Percentiles rank a stretch among this genome's conserved stretches.
Evolutionary conservation across 1,140 invertebrate species (phyloP).

Genomic region (Drosophila persimilis): DNA sequence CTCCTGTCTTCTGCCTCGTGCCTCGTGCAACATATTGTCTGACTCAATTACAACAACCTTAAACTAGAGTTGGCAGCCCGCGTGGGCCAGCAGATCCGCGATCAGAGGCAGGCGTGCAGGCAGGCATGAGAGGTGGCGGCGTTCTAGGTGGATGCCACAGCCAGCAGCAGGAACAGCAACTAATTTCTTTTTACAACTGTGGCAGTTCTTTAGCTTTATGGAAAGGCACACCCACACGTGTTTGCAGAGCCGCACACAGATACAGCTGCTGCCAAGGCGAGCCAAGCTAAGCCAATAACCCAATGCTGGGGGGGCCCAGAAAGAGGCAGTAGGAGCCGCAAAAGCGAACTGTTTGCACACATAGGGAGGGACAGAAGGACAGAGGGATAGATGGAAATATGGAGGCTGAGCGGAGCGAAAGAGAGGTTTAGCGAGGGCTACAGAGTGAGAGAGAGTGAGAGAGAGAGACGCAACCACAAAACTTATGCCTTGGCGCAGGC

Average conservation of each 20-base stretch:
- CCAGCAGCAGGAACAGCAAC: slow-evolving; percentile 41
- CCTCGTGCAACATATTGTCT: slow-evolving; percentile 32
- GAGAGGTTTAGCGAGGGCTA: no score
- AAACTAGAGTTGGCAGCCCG: slow-evolving; percentile 6
- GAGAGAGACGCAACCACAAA: slow-evolving; percentile 42
- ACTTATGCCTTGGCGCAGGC: slow-evolving; percentile 64
- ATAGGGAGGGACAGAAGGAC: no score
- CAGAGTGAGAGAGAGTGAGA: not conserved
- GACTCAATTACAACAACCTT: slow-evolving; percentile 26
- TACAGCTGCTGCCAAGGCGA: slow-evolving; percentile 58
- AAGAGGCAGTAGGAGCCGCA: slow-evolving; percentile 23
- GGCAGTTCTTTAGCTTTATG: slow-evolving; percentile 71
- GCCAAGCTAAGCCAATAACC: slow-evolving; percentile 64
- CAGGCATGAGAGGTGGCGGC: slow-evolving; percentile 1
- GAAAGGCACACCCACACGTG: slow-evolving; percentile 36
- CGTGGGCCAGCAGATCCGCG: not conserved
- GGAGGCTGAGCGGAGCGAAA: no score
- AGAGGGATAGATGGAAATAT: no score
- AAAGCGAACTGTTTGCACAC: slow-evolving; percentile 53
- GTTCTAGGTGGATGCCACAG: not conserved
- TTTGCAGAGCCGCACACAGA: slow-evolving; percentile 58
- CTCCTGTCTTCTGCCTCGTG: not conserved
- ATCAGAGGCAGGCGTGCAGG: not conserved
- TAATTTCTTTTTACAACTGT: slow-evolving; percentile 79
- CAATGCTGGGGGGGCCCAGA: slow-evolving; percentile 9